Conservation (phyloP, 1,140 invertebrate genomes). For the Kradibia gibbosae region DNA sequence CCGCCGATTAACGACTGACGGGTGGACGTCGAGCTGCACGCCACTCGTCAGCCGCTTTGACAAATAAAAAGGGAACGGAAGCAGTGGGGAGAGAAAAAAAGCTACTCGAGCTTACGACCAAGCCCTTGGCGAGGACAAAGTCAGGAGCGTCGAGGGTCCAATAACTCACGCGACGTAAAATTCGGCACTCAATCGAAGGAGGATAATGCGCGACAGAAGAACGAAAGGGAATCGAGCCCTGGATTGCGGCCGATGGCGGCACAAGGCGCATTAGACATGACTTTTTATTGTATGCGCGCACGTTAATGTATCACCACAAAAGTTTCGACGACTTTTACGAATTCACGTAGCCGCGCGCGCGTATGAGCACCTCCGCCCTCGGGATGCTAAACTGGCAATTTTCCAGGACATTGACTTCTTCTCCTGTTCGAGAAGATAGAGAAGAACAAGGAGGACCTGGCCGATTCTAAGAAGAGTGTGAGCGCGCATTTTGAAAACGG, state of each 20-base stretch:
- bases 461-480: slow-evolving; percentile 9
- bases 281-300: background rate
- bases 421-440: background rate
- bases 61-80: background rate
- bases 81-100: background rate
- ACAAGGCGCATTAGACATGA: slow-evolving; percentile 6
- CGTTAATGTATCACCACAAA: slow-evolving; percentile 29
- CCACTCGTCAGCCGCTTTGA: background rate
- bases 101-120: background rate
- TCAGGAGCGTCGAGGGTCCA: background rate
- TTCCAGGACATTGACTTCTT: slow-evolving; percentile 37
- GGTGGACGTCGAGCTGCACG: background rate
- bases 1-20: background rate
- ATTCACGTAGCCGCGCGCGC: background rate
- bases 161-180: slow-evolving; percentile 21
- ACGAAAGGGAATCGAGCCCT: background rate
- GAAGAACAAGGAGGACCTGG: background rate
- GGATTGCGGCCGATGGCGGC: slow-evolving; percentile 2
- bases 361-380: background rate
- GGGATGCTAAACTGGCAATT: slow-evolving; percentile 30
- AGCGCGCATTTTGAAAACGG: slow-evolving; percentile 1
- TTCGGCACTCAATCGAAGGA: slow-evolving; percentile 13
- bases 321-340: background rate
- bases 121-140: background rate
- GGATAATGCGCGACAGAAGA: background rate